phyloP scores from a whole-genome alignment of 2,113 vertebrate genomes.

The Syrrhaptes paradoxus region DNA sequence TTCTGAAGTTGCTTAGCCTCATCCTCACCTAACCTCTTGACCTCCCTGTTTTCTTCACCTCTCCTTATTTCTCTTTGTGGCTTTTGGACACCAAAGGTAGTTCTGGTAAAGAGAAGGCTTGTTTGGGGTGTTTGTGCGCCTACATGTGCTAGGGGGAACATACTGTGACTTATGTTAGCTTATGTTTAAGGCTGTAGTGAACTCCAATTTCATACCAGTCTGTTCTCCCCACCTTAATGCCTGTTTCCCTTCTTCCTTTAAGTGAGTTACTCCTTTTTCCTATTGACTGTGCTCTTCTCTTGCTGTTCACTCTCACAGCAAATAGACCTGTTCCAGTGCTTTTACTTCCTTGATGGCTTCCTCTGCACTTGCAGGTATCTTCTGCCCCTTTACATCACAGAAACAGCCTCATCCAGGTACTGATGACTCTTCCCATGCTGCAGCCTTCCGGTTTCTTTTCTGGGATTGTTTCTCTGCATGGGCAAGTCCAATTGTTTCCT shows the following conservation, averaged over 20 bases:
- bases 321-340: background rate
- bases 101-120: background rate
- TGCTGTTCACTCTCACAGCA: background rate
- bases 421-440: background rate
- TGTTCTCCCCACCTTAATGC: background rate
- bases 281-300: background rate
- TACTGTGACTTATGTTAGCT: background rate
- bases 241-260: background rate
- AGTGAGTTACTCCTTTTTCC: background rate
- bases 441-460: background rate
- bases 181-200: background rate
- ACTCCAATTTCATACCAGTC: background rate
- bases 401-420: background rate
- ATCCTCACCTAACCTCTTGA: slow-evolving; percentile 35
- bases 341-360: background rate
- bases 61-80: background rate
- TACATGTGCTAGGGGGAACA: background rate
- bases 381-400: background rate
- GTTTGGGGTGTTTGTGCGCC: background rate
- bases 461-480: background rate
- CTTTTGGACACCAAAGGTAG: background rate
- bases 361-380: background rate
- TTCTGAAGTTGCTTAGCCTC: background rate
- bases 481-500: background rate
- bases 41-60: background rate